Conservation (phyloP, 2,888 invertebrate species). For the Idaea straminata region DNA sequence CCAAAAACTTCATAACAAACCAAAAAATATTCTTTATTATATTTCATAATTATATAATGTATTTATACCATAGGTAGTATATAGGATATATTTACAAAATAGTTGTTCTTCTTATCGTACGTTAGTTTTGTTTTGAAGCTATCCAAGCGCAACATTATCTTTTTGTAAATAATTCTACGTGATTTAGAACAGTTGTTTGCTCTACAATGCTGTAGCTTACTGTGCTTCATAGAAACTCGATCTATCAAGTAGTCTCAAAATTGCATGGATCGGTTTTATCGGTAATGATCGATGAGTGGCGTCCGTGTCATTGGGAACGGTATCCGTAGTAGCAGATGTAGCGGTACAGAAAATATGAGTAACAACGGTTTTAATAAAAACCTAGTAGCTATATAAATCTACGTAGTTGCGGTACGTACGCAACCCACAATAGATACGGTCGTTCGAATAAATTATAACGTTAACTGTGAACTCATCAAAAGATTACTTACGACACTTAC, state of each 20-base stretch:
- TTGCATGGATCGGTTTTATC: constrained; percentile 49
- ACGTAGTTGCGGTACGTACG: not conserved
- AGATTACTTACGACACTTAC: too few relatives aligned
- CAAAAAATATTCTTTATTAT: too few relatives aligned
- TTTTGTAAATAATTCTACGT: constrained; percentile 2
- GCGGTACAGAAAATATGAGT: constrained; percentile 46
- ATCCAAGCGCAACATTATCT: not conserved
- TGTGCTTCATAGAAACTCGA: constrained; percentile 22
- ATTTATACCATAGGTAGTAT: not conserved
- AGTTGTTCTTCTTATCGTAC: constrained; percentile 5
- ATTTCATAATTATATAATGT: too few relatives aligned
- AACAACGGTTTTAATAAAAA: constrained; percentile 54
- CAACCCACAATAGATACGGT: too few relatives aligned
- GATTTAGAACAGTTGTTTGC: constrained; percentile 18
- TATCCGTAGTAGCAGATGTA: constrained; percentile 56
- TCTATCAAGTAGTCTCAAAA: constrained; percentile 38
- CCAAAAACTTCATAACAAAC: too few relatives aligned
- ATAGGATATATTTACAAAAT: not conserved
- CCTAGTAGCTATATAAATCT: constrained; percentile 26
- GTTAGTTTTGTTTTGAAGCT: not conserved
- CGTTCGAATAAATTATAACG: too few relatives aligned
- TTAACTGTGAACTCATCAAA: too few relatives aligned
- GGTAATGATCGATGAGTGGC: constrained; percentile 55
- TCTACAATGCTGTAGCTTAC: constrained; percentile 16
- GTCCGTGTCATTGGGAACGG: constrained; percentile 54